Base-by-base conservation (phyloP, 2,888 invertebrate genomes). In the Drosophila multiciliata region DNA sequence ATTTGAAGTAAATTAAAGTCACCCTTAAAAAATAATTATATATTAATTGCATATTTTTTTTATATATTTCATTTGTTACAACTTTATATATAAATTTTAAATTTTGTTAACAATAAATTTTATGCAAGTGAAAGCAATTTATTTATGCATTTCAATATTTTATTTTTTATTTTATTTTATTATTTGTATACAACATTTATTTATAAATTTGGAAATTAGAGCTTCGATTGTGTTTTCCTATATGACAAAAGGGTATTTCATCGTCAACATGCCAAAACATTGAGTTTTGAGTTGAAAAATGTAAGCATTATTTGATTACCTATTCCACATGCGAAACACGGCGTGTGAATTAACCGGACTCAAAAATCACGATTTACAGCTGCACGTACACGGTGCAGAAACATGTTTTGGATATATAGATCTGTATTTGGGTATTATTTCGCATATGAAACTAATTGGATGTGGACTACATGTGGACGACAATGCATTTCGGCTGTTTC, bases 331-430 rank as follows among this genome's bases (percentile, higher is more conserved):
- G 42, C 57, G 42, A 40, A 55, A 55, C 29, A 40, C 29, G 29
- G 38, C 55, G 40, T 57, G 57, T 26, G 57, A 57, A 40, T 40
- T 57, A 57, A 38, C 57, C 40, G 42, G 20, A 32, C 32, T 57
- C n/a, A 42, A 57, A 42, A 42, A 32, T 12, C 42, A 42, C 29
- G 42, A 42, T 57, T 57, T 32, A 40, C n/a, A 57, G 40, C 57
- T 17, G 17, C 36, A 54, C 54, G 54, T 35, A 40, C 15, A 57
- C 6, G 20, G 15, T 57, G 20, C 45, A 45, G 3, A 17, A 32
- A 58, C 20, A 33, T 45, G 23, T 17, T 23, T 12, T 15, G 11
- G 17, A 17, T 11, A 54, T 11, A 26, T 26, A 26, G 6, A 7
- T 45, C 20, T 23, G n/a, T 42, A 42, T 42, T 42, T 42, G 42